A percentile compares a stretch with the other conserved stretches of the same genome.
Conservation (phyloP, 2,113 vertebrate genomes). For the Ariopsis seemanni region DNA sequence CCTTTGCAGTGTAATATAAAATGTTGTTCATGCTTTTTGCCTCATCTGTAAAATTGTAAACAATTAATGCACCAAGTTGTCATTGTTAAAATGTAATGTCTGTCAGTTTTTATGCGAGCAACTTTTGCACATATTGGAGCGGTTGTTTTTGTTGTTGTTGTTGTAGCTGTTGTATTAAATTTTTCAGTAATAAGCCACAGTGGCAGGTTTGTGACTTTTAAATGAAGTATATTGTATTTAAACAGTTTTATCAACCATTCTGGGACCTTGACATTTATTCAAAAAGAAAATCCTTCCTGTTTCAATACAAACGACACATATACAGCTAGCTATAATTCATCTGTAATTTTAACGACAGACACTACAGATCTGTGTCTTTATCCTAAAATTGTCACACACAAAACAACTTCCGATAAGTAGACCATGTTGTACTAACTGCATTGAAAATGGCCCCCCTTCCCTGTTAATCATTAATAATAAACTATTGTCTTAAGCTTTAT, state of each 20-base stretch:
- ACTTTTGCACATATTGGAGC: background rate
- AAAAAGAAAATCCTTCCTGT: background rate
- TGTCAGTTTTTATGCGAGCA: background rate
- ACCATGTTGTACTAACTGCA: background rate
- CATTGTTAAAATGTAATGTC: background rate
- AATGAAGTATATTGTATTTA: background rate
- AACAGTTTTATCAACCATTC: background rate
- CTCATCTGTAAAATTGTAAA: background rate
- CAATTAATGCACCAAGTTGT: background rate
- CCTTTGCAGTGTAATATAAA: background rate
- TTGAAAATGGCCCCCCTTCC: background rate
- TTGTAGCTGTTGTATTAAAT: background rate
- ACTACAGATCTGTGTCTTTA: background rate
- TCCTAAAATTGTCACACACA: background rate
- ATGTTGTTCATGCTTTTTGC: background rate
- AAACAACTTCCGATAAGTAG: background rate
- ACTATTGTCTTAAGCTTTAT: constrained; percentile 6
- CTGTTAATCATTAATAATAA: constrained; percentile 13
- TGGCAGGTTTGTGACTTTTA: background rate
- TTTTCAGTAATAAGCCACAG: background rate
- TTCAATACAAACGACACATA: background rate
- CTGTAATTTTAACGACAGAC: background rate
- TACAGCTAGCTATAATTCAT: background rate
- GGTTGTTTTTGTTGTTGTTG: background rate
- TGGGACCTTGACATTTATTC: too few relatives aligned